Percentiles rank a stretch among this genome's conserved stretches.
Evolutionary conservation across 2,113 vertebrate genomes (phyloP).

Genomic region (Cynoglossus semilaevis): DNA sequence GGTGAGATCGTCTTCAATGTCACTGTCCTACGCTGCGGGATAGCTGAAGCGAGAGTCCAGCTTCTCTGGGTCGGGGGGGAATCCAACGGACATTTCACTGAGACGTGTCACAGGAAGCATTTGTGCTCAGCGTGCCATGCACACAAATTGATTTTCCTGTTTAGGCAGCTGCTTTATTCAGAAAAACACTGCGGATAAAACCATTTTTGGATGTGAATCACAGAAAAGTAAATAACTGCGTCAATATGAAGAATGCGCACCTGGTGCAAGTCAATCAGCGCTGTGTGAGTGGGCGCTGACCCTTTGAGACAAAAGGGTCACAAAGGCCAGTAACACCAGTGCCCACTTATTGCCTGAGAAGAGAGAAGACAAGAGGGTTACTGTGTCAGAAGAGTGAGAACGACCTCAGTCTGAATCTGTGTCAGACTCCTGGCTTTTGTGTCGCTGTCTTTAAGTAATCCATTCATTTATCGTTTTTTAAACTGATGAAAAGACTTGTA

Average conservation of each 20-base stretch:
- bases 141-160: slow-evolving; percentile 68
- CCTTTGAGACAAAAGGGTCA: slow-evolving; percentile 20
- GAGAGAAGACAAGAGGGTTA: slow-evolving; percentile 3
- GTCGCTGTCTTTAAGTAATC: no score
- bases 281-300: slow-evolving; percentile 27
- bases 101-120: slow-evolving; percentile 48
- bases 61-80: slow-evolving; percentile 6
- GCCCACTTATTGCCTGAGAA: slow-evolving; percentile 3
- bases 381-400: no score
- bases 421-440: no score
- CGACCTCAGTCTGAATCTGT: no score
- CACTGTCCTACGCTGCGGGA: slow-evolving; percentile 25
- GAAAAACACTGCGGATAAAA: slow-evolving; percentile 58
- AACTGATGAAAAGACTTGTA: no score
- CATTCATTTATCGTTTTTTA: no score
- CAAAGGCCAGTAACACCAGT: slow-evolving; percentile 19
- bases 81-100: slow-evolving; percentile 39
- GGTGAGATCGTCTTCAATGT: slow-evolving; percentile 35
- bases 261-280: slow-evolving; percentile 55
- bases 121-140: slow-evolving; percentile 47
- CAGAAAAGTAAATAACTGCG: slow-evolving; percentile 39
- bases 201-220: slow-evolving; percentile 49
- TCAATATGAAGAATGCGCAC: slow-evolving; percentile 53
- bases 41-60: slow-evolving; percentile 33
- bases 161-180: slow-evolving; percentile 67